Conservation (phyloP, 1,140 invertebrate genomes). For the Papilio aristodemus region DNA sequence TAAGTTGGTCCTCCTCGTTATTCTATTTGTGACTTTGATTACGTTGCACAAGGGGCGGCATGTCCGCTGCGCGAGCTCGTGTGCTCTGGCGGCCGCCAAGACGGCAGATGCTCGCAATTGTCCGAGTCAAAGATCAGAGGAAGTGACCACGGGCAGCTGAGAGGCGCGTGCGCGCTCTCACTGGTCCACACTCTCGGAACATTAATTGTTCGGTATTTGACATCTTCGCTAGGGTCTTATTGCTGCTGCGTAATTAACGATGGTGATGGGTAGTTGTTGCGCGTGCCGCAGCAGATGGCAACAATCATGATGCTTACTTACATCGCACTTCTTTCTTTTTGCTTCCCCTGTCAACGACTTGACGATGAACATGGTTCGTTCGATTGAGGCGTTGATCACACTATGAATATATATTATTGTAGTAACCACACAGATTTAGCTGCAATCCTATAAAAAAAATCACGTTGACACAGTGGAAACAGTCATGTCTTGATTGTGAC, state of each 20-base stretch:
- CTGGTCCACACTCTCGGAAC: slow-evolving; percentile 46
- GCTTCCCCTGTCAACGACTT: not conserved
- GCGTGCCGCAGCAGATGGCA: slow-evolving; percentile 27
- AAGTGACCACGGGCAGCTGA: slow-evolving; percentile 63
- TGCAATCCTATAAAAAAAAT: too few species aligned
- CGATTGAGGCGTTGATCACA: too few species aligned
- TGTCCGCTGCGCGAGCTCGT: slow-evolving; percentile 50
- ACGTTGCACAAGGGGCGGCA: slow-evolving; percentile 40
- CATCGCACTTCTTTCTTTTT: not conserved
- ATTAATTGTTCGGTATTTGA: slow-evolving; percentile 60
- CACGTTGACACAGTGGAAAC: too few species aligned
- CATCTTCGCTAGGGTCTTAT: slow-evolving; percentile 38
- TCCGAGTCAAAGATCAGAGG: slow-evolving; percentile 76
- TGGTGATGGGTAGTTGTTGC: slow-evolving; percentile 1
- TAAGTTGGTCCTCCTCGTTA: slow-evolving; percentile 43
- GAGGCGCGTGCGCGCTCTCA: slow-evolving; percentile 62
- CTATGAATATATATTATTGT: too few species aligned
- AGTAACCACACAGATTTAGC: too few species aligned
- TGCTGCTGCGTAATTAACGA: slow-evolving; percentile 14
- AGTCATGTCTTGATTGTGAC: too few species aligned
- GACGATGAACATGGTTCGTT: too few species aligned
- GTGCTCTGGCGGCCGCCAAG: slow-evolving; percentile 48
- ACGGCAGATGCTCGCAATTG: slow-evolving; percentile 74
- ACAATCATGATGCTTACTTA: not conserved
- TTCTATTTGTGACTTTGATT: slow-evolving; percentile 30